Evolutionary conservation across 2,888 invertebrate genomes (phyloP).

Genomic region (Brenthis ino): DNA sequence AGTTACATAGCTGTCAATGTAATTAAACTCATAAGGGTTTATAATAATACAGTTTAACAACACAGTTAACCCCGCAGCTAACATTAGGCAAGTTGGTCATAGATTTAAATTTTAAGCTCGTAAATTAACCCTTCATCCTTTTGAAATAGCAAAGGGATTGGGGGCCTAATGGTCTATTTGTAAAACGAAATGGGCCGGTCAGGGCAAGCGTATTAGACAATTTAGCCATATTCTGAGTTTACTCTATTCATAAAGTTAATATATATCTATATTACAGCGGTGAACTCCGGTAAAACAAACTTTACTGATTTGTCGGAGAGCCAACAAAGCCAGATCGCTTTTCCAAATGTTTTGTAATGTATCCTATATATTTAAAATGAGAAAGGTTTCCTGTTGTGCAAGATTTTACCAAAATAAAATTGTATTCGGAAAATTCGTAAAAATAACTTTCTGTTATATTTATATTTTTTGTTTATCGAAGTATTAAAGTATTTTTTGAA

Average conservation of each 20-base stretch:
- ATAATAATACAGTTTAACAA: slow-evolving; percentile 74
- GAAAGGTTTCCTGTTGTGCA: neutral
- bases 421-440: too few species aligned
- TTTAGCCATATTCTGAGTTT: slow-evolving; percentile 74
- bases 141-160: slow-evolving; percentile 81
- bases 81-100: slow-evolving; percentile 78
- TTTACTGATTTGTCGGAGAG: slow-evolving; percentile 23
- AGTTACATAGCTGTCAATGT: slow-evolving; percentile 19
- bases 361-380: neutral
- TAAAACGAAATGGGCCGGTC: slow-evolving; percentile 77
- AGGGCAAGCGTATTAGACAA: slow-evolving; percentile 75
- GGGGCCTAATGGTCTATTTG: slow-evolving; percentile 82
- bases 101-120: slow-evolving; percentile 82
- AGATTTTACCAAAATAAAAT: neutral
- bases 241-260: slow-evolving; percentile 52
- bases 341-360: slow-evolving; percentile 16
- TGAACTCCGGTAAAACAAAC: slow-evolving; percentile 35
- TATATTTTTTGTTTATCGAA: too few species aligned
- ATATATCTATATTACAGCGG: slow-evolving; percentile 36
- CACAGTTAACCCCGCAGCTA: slow-evolving; percentile 74
- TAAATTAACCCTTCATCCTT: slow-evolving; percentile 82
- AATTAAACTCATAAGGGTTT: slow-evolving; percentile 43
- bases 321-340: slow-evolving; percentile 16
- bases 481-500: too few species aligned
- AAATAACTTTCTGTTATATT: too few species aligned